Evolutionary conservation across 2,797 vertebrate species (phyloP), one percentile per base, ranked within the genome.

Genomic region (Helicolenus hilgendorfi): DNA sequence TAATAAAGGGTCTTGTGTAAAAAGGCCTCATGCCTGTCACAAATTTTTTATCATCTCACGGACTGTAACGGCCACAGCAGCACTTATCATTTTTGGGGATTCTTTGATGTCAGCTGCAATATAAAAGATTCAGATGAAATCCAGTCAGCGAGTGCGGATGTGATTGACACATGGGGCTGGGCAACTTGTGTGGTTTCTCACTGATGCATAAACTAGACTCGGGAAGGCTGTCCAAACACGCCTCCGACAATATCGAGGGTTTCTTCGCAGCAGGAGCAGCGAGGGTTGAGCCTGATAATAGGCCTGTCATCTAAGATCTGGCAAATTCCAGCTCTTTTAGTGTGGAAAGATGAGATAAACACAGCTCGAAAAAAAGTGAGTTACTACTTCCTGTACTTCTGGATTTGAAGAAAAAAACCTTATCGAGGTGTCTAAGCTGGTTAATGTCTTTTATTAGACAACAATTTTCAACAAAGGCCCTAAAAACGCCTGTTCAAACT

Each of bases 111-210:
- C 24, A 38, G 53, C 85, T 49, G 31, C 71, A 8, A 65, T 59
- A 87, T 89, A 79, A 92, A 92, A 88, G 84, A 89, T 85, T 79
- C 55, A 90, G 82, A 90, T 69, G 75, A 91, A 93, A 92, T 86
- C 29, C 78, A 81, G 88, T 64, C 79, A 67, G 60, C 29, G 41
- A 67, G 84, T 38, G 70, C 81, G 75, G 83, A 84, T 74, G 87
- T 87, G 94, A 94, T 79, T 95, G 92, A 93, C 92, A 84, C 29
- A 11, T 75, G 77, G 85, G 91, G 87, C 80, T 14, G 82, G 84
- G 86, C 87, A 67, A 85, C 81, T 80, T 82, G 85, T 82, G 89
- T 49, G 84, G 78, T 81, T 94, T 88, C 75, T 89, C 56, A 90
- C 83, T 77, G 90, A 90, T 91, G 94, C 90, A 92, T 86, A 78